Conservation (phyloP, 1,140 invertebrate genomes). For the Drosophila dunni region DNA sequence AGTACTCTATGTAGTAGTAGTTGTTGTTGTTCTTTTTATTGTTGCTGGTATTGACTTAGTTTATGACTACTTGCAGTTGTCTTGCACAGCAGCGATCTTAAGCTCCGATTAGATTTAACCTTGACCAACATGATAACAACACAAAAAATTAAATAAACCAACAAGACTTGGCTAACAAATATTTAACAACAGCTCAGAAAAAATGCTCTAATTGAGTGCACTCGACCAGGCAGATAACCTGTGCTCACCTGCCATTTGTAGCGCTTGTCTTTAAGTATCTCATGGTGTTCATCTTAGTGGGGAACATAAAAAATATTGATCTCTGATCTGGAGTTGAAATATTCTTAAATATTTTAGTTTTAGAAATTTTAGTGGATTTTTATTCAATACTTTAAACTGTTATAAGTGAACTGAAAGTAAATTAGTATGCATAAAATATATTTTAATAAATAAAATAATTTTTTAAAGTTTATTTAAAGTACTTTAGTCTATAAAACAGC, state of each 20-base stretch:
- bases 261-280: neutral
- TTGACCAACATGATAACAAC: conserved; percentile 78
- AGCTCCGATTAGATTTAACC: conserved; percentile 79
- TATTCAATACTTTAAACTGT: too few species aligned
- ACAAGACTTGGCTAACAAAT: neutral
- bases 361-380: too few species aligned
- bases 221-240: conserved; percentile 24
- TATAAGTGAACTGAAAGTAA: too few species aligned
- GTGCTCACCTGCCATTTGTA: neutral
- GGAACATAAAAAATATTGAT: neutral
- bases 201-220: conserved; percentile 20
- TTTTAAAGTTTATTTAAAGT: too few species aligned
- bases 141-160: conserved; percentile 25
- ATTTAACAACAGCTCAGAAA: neutral
- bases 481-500: too few species aligned
- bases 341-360: neutral
- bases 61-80: conserved; percentile 61
- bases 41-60: conserved; percentile 54
- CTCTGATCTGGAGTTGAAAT: neutral
- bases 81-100: conserved; percentile 69
- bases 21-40: conserved; percentile 42
- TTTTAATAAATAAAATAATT: too few species aligned
- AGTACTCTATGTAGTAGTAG: conserved; percentile 26
- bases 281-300: neutral
- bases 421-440: too few species aligned